These are phyloP conservation scores for Serrognathus titanus DNA, from an alignment of 2,888 invertebrate genomes.

Conservation along the genomic window DNA sequence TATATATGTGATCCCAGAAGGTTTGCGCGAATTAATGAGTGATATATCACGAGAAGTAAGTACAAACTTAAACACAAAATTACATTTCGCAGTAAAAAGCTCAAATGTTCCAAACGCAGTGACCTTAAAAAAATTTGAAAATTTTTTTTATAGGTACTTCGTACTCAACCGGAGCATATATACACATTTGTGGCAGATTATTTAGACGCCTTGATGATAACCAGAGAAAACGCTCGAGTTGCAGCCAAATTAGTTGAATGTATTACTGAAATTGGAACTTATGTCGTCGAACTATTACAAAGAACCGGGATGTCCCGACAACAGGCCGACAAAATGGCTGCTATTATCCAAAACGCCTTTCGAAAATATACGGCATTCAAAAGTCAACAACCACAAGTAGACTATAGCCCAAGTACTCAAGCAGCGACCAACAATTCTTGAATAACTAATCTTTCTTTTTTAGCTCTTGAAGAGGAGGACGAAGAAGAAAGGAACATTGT, in stretches of 20 bases:
- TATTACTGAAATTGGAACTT: conserved; percentile 40
- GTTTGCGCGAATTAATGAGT: conserved; percentile 64
- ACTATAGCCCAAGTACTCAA: neutral
- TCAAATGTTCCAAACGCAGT: no score
- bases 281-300: conserved; percentile 38
- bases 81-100: no score
- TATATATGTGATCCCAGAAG: conserved; percentile 59
- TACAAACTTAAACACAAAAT: neutral
- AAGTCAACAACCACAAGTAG: neutral
- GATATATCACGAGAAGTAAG: conserved; percentile 70
- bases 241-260: conserved; percentile 43
- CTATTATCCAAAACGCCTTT: conserved; percentile 40
- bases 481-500: conserved; percentile 21
- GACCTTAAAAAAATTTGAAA: no score
- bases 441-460: neutral
- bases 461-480: conserved; percentile 26
- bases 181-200: conserved; percentile 69
- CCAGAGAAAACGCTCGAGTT: conserved; percentile 58
- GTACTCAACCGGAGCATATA: conserved; percentile 61
- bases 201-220: conserved; percentile 61
- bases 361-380: conserved; percentile 28
- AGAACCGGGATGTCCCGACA: conserved; percentile 37
- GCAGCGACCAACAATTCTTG: neutral
- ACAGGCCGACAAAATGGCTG: conserved; percentile 39
- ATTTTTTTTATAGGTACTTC: conserved; percentile 65